These are phyloP conservation scores for Quadroppia sp. DNA, from an alignment of 2,888 invertebrate species.

Conservation along the genomic window DNA sequence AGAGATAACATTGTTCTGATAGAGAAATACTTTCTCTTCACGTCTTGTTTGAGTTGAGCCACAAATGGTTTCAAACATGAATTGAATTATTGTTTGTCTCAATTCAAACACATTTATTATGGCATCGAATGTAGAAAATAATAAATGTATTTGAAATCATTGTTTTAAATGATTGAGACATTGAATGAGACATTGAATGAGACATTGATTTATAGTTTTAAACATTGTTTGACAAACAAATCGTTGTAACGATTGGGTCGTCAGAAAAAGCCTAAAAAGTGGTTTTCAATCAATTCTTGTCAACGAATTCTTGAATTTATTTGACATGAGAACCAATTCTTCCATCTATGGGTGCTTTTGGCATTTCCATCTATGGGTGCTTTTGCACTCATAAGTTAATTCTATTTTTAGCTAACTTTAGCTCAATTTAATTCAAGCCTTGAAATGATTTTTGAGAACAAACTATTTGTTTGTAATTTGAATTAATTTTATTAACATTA, in stretches of 20 bases:
- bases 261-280: no score
- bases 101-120: slow-evolving; percentile 15
- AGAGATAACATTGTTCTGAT: slow-evolving; percentile 13
- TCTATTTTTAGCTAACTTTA: background rate
- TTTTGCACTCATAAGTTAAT: no score
- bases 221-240: no score
- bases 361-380: background rate
- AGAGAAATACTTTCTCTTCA: slow-evolving; percentile 12
- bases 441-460: no score
- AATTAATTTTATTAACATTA: no score
- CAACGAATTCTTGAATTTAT: background rate
- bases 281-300: no score
- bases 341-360: background rate
- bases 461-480: no score
- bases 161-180: background rate
- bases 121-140: background rate
- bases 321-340: background rate
- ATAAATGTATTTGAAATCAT: slow-evolving; percentile 4
- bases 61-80: slow-evolving; percentile 4
- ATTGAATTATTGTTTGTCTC: slow-evolving; percentile 1
- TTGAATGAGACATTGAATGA: no score
- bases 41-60: background rate
- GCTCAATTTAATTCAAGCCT: no score
- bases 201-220: no score
- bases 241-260: no score